phyloP scores from a whole-genome alignment of 2,888 invertebrate species.

The Lepetodrilus schrolli region DNA sequence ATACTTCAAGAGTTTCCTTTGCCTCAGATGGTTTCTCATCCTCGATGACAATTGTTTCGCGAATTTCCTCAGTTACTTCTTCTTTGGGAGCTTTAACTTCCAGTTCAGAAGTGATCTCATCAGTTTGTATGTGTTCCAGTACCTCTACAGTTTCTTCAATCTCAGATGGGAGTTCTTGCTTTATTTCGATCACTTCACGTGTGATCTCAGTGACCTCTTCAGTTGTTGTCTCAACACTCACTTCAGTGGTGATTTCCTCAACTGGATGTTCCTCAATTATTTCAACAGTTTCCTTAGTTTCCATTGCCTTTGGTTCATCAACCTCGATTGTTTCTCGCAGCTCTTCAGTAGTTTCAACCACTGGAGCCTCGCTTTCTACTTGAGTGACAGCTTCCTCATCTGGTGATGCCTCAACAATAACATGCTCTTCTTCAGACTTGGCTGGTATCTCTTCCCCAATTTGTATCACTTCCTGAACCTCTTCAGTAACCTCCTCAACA shows the following conservation, averaged over 20 bases:
- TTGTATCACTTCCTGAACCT: slow-evolving; percentile 43
- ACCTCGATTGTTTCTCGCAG: slow-evolving; percentile 34
- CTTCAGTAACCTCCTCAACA: slow-evolving; percentile 43
- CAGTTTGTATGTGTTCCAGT: neutral
- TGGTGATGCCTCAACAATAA: slow-evolving; percentile 24
- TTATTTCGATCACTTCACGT: slow-evolving; percentile 18
- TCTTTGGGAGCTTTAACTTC: slow-evolving; percentile 44
- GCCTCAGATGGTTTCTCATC: slow-evolving; percentile 40
- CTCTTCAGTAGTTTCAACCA: slow-evolving; percentile 30
- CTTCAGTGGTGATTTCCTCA: slow-evolving; percentile 40
- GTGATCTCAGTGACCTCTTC: slow-evolving; percentile 35
- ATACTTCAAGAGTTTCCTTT: slow-evolving; percentile 29
- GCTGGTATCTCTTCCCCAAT: slow-evolving; percentile 34
- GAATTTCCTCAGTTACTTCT: slow-evolving; percentile 43
- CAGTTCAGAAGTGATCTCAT: slow-evolving; percentile 31
- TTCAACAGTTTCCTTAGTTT: slow-evolving; percentile 35
- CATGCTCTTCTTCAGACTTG: slow-evolving; percentile 38
- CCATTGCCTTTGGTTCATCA: slow-evolving; percentile 34
- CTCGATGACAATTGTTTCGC: slow-evolving; percentile 42
- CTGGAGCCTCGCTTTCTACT: slow-evolving; percentile 29
- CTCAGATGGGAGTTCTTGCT: slow-evolving; percentile 31
- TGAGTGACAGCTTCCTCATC: slow-evolving; percentile 30
- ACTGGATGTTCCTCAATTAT: slow-evolving; percentile 29
- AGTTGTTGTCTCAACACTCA: slow-evolving; percentile 30
- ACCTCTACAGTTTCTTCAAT: slow-evolving; percentile 25